Percentiles rank a stretch among this genome's conserved stretches.
phyloP scores from a whole-genome alignment of 2,888 invertebrate genomes.

The Resseliella maxima region DNA sequence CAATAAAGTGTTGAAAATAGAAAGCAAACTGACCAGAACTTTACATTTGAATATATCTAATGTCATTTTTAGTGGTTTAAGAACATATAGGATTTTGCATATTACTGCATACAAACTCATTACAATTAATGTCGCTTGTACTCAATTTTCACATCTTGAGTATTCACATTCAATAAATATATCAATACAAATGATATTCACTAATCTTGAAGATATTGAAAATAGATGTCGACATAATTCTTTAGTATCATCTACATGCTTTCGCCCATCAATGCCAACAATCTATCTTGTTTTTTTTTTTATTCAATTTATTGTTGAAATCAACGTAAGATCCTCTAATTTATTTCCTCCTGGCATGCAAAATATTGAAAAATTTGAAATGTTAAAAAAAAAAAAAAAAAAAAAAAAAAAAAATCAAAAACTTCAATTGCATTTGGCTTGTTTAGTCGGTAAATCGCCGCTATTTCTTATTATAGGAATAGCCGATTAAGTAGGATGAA shows the following conservation, averaged over 20 bases:
- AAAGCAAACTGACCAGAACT: constrained; percentile 49
- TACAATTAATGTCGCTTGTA: not conserved
- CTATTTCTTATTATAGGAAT: not conserved
- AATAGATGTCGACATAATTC: not conserved
- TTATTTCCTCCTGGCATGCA: too few relatives aligned
- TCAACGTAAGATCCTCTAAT: too few relatives aligned
- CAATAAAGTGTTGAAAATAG: constrained; percentile 55
- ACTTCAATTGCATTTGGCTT: not conserved
- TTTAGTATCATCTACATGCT: not conserved
- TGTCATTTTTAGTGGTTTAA: constrained; percentile 33
- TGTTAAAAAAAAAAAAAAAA: not conserved
- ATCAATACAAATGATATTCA: not conserved
- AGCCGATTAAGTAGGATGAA: constrained; percentile 16
- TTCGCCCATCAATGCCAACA: not conserved
- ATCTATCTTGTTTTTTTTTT: too few relatives aligned
- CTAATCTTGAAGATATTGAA: not conserved
- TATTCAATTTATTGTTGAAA: not conserved
- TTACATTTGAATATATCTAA: constrained; percentile 53
- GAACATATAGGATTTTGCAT: not conserved
- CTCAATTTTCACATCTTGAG: not conserved
- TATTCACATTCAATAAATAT: not conserved
- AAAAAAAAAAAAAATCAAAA: not conserved
- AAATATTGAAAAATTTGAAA: not conserved
- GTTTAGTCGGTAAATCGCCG: not conserved
- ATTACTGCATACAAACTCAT: not conserved